Evolutionary conservation across 1,140 invertebrate species (phyloP).

Genomic region (Macrobrachium rosenbergii): DNA sequence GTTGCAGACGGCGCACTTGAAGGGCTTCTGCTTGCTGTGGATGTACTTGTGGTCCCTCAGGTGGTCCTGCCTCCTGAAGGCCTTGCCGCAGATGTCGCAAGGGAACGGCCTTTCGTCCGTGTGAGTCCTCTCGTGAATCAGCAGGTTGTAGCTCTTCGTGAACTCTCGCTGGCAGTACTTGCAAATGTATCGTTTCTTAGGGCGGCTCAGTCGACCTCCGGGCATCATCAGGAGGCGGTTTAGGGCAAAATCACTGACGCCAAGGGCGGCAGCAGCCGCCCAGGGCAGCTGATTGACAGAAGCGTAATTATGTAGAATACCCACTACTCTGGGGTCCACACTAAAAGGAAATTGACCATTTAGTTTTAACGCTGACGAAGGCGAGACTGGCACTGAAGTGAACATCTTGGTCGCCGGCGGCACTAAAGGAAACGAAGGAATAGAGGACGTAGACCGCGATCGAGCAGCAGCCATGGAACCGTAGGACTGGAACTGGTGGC

Average conservation of each 20-base stretch:
- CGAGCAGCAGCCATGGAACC: not conserved
- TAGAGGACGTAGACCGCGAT: not conserved
- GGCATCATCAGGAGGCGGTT: constrained; percentile 8
- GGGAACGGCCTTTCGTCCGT: constrained; percentile 98
- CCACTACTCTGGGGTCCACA: constrained; percentile 27
- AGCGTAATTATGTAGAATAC: constrained; percentile 27
- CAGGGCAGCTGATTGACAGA: not conserved
- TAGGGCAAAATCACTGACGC: not conserved
- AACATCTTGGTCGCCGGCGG: not conserved
- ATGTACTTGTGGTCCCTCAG: constrained; percentile 97
- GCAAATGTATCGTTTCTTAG: constrained; percentile 95
- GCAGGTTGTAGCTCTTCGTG: constrained; percentile 97
- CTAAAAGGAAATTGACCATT: constrained; percentile 24
- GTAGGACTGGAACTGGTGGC: not conserved
- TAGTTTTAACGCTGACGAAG: not conserved
- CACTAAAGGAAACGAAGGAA: not conserved
- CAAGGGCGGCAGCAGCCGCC: not conserved
- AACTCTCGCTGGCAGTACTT: constrained; percentile 97
- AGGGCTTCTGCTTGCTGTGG: constrained; percentile 97
- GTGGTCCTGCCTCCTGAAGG: constrained; percentile 97
- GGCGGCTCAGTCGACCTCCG: constrained; percentile 7
- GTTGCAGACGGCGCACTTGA: constrained; percentile 79
- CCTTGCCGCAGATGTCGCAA: constrained; percentile 98
- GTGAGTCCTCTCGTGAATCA: constrained; percentile 97
- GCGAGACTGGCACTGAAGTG: constrained; percentile 15